Percentiles rank a stretch among this genome's conserved stretches.
These are phyloP conservation scores for Drosophila lacicola DNA, from an alignment of 2,888 invertebrate genomes.

Conservation along the genomic window DNA sequence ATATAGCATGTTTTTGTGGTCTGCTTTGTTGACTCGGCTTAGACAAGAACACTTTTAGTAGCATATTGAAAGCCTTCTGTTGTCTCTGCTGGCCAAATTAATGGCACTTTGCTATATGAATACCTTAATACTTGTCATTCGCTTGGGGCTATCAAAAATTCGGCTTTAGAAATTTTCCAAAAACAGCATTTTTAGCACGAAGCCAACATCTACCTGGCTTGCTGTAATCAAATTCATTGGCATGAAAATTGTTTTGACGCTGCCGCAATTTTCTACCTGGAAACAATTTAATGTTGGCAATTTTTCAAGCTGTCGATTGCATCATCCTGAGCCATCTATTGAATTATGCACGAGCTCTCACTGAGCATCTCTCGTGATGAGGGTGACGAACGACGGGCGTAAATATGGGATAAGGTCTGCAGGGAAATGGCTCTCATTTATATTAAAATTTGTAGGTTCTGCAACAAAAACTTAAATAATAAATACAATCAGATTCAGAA, in stretches of 20 bases:
- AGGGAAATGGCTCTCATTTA: conserved; percentile 12
- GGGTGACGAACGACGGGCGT: conserved; percentile 8
- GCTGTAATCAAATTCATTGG: conserved; percentile 70
- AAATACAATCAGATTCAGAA: conserved; percentile 1
- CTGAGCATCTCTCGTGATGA: conserved; percentile 24
- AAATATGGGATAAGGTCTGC: conserved; percentile 2
- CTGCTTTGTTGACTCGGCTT: background rate
- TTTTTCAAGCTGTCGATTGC: conserved; percentile 75
- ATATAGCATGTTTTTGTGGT: background rate
- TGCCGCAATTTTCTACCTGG: conserved; percentile 51
- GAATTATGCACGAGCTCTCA: conserved; percentile 63
- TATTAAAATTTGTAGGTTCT: conserved; percentile 24
- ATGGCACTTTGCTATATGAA: conserved; percentile 25
- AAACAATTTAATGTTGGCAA: conserved; percentile 57
- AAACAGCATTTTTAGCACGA: conserved; percentile 42
- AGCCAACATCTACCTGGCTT: conserved; percentile 2
- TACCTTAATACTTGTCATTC: conserved; percentile 16
- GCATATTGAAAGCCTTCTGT: conserved; percentile 6
- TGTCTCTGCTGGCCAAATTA: conserved; percentile 13
- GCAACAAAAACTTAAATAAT: background rate
- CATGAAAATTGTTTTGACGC: conserved; percentile 59
- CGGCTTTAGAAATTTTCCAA: conserved; percentile 47
- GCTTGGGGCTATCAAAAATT: conserved; percentile 56
- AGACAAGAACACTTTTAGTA: conserved; percentile 33
- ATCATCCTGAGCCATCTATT: conserved; percentile 54